Evolutionary conservation across 2,888 invertebrate species (phyloP).

Genomic region (Drosophila paucipuncta): DNA sequence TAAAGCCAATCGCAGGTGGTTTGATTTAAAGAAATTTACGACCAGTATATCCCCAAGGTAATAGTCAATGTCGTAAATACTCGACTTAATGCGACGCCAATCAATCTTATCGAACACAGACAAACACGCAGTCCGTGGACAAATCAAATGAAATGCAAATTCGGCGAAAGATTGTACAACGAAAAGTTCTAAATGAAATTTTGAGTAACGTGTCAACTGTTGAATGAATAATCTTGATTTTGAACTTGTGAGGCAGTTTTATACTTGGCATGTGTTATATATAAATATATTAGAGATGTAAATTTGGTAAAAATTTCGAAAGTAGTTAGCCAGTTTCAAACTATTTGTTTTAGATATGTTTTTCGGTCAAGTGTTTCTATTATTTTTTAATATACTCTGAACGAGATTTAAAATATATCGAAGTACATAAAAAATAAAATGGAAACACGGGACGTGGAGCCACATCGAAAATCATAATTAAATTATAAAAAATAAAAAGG

Average conservation of each 20-base stretch:
- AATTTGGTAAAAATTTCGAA: neutral
- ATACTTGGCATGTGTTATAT: neutral
- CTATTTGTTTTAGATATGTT: neutral
- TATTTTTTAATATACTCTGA: neutral
- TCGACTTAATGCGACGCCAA: slow-evolving; percentile 2
- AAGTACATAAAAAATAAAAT: neutral
- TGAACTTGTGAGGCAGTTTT: neutral
- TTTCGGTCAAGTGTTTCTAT: neutral
- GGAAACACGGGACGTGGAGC: neutral
- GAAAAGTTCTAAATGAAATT: slow-evolving; percentile 8
- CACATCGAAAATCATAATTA: neutral
- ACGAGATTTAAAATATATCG: neutral
- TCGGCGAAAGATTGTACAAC: slow-evolving; percentile 25
- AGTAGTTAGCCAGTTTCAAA: neutral
- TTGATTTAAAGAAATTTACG: slow-evolving; percentile 64
- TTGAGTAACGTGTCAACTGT: neutral
- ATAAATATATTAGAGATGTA: neutral
- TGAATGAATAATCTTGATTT: neutral
- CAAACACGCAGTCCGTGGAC: slow-evolving; percentile 1
- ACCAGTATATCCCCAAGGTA: slow-evolving; percentile 43
- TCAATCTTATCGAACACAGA: slow-evolving; percentile 37
- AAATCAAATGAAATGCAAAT: slow-evolving; percentile 17
- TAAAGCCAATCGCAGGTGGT: slow-evolving; percentile 51
- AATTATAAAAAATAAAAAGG: neutral
- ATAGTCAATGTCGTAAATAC: slow-evolving; percentile 23